These are phyloP conservation scores for Drosophila melanica DNA, from an alignment of 1,140 invertebrate genomes.

Conservation along the genomic window DNA sequence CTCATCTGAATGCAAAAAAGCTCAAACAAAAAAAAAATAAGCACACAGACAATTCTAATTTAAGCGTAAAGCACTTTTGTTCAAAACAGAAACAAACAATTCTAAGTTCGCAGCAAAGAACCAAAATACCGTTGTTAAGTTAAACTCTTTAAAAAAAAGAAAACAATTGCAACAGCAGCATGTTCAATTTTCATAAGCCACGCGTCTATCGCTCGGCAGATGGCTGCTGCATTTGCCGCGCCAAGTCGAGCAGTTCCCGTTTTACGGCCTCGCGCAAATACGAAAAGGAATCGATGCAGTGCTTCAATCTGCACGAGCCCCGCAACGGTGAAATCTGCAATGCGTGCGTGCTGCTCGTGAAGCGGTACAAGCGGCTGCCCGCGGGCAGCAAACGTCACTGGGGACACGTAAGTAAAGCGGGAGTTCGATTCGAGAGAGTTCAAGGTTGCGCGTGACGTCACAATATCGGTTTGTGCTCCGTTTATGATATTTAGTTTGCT, in stretches of 20 bases:
- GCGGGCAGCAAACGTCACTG: conserved; percentile 91
- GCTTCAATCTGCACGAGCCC: conserved; percentile 91
- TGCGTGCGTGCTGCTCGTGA: conserved; percentile 93
- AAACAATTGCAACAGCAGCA: conserved; percentile 83
- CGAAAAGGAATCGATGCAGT: conserved; percentile 93
- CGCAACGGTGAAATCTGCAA: conserved; percentile 94
- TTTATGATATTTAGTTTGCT: too few relatives aligned
- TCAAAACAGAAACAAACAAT: conserved; percentile 2
- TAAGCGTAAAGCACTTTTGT: background rate
- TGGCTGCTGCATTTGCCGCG: conserved; percentile 95
- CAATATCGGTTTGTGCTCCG: too few relatives aligned
- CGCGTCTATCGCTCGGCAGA: conserved; percentile 93
- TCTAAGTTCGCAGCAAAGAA: background rate
- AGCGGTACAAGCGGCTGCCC: conserved; percentile 93
- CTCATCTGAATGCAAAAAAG: background rate
- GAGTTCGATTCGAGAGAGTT: background rate
- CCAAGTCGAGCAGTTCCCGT: conserved; percentile 94
- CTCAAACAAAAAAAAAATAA: too few relatives aligned
- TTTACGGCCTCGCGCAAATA: conserved; percentile 95
- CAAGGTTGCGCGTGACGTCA: too few relatives aligned
- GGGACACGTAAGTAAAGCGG: conserved; percentile 90
- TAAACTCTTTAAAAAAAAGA: background rate
- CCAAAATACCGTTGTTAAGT: background rate
- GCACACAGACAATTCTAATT: conserved; percentile 3
- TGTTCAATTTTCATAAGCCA: conserved; percentile 96